Conservation (phyloP, 2,888 invertebrate species). For the Pammene aurita region DNA sequence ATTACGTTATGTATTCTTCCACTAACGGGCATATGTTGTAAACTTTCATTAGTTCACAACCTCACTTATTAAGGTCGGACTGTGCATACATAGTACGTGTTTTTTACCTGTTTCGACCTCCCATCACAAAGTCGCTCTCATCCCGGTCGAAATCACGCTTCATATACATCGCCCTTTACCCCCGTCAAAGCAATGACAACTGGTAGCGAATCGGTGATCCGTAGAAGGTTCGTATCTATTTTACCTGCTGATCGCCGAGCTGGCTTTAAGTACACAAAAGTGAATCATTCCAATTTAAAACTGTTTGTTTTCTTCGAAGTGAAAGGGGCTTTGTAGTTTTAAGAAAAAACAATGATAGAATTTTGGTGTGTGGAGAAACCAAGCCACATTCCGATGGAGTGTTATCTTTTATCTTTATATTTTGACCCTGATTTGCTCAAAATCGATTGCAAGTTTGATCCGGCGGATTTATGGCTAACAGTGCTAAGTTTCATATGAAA, state of each 20-base stretch:
- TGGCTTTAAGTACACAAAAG: constrained; percentile 52
- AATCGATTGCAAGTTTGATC: not conserved
- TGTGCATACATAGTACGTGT: too few relatives aligned
- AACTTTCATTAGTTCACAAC: too few relatives aligned
- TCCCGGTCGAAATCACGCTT: not conserved
- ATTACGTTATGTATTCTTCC: too few relatives aligned
- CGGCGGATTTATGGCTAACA: not conserved
- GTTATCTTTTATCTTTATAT: not conserved
- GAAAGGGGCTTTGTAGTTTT: constrained; percentile 49
- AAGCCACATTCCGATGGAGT: not conserved
- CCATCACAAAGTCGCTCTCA: not conserved
- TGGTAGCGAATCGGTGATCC: constrained; percentile 49
- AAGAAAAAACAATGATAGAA: constrained; percentile 19
- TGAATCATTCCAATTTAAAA: constrained; percentile 44
- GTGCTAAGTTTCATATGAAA: too few relatives aligned
- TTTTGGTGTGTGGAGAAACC: constrained; percentile 1
- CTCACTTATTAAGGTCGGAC: too few relatives aligned
- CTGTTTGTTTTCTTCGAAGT: constrained; percentile 50
- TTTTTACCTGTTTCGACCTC: too few relatives aligned
- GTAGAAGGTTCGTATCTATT: constrained; percentile 55
- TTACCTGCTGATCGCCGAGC: constrained; percentile 58
- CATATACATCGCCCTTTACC: not conserved
- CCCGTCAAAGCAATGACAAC: constrained; percentile 42
- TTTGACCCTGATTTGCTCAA: constrained; percentile 6
- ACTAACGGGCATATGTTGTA: not conserved